phyloP scores from a whole-genome alignment of 2,113 vertebrate species.

The Gorsachius goisagi region DNA sequence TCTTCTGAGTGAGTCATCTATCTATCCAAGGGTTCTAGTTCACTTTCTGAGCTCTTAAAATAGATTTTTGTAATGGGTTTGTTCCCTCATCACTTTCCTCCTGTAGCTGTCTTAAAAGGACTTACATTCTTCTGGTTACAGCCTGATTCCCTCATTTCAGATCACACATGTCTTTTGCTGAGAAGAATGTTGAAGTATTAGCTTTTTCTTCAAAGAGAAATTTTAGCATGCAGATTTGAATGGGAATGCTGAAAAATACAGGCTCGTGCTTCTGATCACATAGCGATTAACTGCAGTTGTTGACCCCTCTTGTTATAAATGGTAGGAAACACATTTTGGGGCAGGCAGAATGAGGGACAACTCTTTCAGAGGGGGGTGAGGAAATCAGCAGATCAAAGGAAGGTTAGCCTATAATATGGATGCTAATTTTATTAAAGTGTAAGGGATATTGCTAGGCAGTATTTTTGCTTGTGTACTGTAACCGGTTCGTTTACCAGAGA shows the following conservation, averaged over 20 bases:
- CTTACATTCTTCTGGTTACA: constrained; percentile 32
- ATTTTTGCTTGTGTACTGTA: neutral
- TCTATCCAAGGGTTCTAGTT: neutral
- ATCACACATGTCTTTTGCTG: neutral
- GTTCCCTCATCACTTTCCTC: neutral
- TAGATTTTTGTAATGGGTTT: constrained; percentile 15
- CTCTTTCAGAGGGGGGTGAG: neutral
- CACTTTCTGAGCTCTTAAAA: constrained; percentile 1
- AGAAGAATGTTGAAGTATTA: neutral
- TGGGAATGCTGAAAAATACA: neutral
- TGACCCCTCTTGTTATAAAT: neutral
- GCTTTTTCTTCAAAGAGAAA: neutral
- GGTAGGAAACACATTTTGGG: neutral
- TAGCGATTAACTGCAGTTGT: neutral
- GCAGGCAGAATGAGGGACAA: neutral
- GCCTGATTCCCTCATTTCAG: constrained; percentile 9
- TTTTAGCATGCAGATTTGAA: neutral
- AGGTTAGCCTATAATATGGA: neutral
- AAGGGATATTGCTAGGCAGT: neutral
- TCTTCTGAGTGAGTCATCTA: neutral
- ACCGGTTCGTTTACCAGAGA: accelerated
- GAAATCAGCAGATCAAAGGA: neutral
- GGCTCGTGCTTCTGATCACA: neutral
- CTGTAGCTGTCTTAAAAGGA: constrained; percentile 32
- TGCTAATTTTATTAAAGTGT: neutral